Evolutionary conservation across 1,140 invertebrate genomes (phyloP), one percentile per base, ranked within the genome.

Genomic region (Dermatophagoides farinae): DNA sequence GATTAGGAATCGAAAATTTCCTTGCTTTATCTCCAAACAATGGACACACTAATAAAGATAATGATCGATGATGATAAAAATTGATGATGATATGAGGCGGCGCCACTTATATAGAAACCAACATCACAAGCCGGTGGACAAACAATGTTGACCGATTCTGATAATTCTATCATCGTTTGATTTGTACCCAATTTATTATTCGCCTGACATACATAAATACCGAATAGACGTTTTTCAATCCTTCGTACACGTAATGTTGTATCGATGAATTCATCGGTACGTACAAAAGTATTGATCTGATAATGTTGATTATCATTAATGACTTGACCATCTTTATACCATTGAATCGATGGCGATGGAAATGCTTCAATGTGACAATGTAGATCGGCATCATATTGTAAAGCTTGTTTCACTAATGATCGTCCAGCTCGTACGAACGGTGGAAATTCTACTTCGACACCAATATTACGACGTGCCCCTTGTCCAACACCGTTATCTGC

Each of bases 331-430:
- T 88, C 84, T 70, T 90, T 89, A 6, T 85, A 69, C 88, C 88
- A 93, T 4, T 78, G 76, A 58, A 91, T 86, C 0, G 84, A 83
- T 6, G 88, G 86, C 18, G 85, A 84, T 10, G 88, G 88, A 72
- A 89, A 92, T 0, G 88, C 87, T 72, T 90, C 86, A 2, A 92
- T 82, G 67, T 88, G 85, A 68, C 88, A 93, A 67, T 89, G 85
- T 60, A 93, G 69, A 68, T 92, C 87, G 83, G 88, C 88, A 65
- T 91, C 86, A 66, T 88, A 91, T 69, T 88, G 86, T 6, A 91
- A 71, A 6, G 88, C 88, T 77, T 92, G 82, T 22, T 39, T 37
- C 1, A 46, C 64, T 64, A 75, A 0, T 31, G 68, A 66, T 51
- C 65, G 63, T 0, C 85, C 83, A 10, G 86, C 83, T 2, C 79